Evolutionary conservation across 2,113 vertebrate species (phyloP).

Genomic region (Shinisaurus crocodilurus): DNA sequence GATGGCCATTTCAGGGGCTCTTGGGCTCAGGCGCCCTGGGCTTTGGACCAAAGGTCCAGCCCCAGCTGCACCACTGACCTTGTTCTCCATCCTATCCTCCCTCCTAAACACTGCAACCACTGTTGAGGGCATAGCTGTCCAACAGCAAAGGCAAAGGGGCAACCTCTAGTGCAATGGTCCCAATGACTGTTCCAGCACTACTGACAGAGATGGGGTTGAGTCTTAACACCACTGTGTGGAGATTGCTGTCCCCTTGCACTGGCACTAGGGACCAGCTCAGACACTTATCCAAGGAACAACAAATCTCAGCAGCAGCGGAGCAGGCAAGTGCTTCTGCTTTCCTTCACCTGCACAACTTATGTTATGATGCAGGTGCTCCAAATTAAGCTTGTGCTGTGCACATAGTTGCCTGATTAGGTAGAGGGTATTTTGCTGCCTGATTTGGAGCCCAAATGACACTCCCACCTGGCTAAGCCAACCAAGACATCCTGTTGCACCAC

Average conservation of each 20-base stretch:
- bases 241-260: not conserved
- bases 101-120: too few relatives aligned
- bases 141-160: not conserved
- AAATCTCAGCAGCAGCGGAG: not conserved
- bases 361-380: not conserved
- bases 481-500: not conserved
- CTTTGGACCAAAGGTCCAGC: too few relatives aligned
- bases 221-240: not conserved
- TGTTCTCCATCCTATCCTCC: too few relatives aligned
- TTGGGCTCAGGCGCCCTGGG: too few relatives aligned
- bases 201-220: too few relatives aligned
- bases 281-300: not conserved
- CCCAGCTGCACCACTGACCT: too few relatives aligned
- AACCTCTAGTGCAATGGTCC: not conserved
- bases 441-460: not conserved
- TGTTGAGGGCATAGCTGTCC: too few relatives aligned
- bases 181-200: not conserved
- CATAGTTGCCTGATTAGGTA: not conserved
- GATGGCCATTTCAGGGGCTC: too few relatives aligned
- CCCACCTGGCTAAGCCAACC: too few relatives aligned
- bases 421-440: not conserved
- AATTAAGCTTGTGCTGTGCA: not conserved
- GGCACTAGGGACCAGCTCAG: not conserved
- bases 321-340: not conserved
- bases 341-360: not conserved